Base-by-base conservation (phyloP, 2,888 invertebrate species). In the Hipparchia semele region DNA sequence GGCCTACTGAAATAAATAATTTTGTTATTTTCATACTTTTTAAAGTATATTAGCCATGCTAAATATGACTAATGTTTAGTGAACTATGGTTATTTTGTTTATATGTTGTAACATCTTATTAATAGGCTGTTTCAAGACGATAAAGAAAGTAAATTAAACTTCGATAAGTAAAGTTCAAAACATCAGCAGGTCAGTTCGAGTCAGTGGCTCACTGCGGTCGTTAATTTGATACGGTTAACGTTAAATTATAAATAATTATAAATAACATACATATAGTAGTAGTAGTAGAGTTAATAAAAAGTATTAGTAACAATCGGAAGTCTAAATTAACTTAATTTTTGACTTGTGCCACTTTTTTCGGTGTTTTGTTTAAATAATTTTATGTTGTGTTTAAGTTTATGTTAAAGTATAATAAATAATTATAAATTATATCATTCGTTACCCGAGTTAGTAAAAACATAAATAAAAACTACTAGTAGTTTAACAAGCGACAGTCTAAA, bases 151-250 rank as follows among this genome's bases (percentile, higher is more conserved):
- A 45, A 33, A 59, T 61, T 39, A 39, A 39, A 61, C 46, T 61
- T 46, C 6, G 61, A 61, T 61, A 61, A 61, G 45, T n/a, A 6
- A 7, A 61, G 61, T n/a, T 61, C 61, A 61, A 61, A n/a, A 45
- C 12, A 45, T 45, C n/a, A 45, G 33, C 6, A 8, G 61, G 61
- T 61, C 61, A 61, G 2, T 7, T 58, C 12, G 46, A 45, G 61
- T 61, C 61, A 46, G 61, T 46, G 6, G 7, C n/a, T 12, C 61
- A n/a, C 12, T n/a, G 61, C 8, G 3, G 39, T 60, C 6, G 58
- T 58, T 7, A 13, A 8, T 8, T 13, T 3, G 23, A 13, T 58
- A 23, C 6, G 13, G 1, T 7, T 13, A 7, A 6, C 13, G 56
- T 58, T 23, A 7, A 7, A 39, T 39, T 39, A 39, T 39, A 39